A percentile compares a stretch with the other conserved stretches of the same genome.
Conservation (phyloP, 2,888 invertebrate species). For the Azorinus chamasolen region DNA sequence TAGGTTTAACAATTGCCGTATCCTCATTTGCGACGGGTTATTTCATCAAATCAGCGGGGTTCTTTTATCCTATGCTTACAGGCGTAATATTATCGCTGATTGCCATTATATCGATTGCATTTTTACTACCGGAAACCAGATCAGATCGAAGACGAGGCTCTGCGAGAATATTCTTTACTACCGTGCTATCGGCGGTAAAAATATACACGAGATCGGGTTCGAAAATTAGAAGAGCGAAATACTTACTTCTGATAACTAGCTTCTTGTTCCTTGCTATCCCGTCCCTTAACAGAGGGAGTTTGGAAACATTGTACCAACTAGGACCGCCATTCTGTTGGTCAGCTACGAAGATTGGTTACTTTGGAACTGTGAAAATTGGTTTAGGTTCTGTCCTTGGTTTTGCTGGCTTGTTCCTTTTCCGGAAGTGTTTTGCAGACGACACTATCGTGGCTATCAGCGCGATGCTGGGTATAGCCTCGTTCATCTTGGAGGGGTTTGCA, state of each 20-base stretch:
- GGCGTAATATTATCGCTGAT: slow-evolving; percentile 4
- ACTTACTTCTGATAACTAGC: slow-evolving; percentile 42
- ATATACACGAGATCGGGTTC: no score
- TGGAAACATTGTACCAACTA: slow-evolving; percentile 68
- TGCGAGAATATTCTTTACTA: no score
- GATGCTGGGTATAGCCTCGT: slow-evolving; percentile 25
- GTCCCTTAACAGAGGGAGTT: slow-evolving; percentile 19
- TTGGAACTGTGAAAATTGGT: slow-evolving; percentile 34
- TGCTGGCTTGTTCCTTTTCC: slow-evolving; percentile 47
- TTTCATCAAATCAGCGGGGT: slow-evolving; percentile 35
- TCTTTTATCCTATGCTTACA: slow-evolving; percentile 37
- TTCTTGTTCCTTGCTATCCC: slow-evolving; percentile 53
- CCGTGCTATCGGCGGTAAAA: no score
- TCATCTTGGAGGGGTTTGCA: slow-evolving; percentile 64
- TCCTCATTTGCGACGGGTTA: slow-evolving; percentile 42
- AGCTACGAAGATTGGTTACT: slow-evolving; percentile 65
- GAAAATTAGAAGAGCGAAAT: slow-evolving; percentile 6
- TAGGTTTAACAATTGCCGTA: slow-evolving; percentile 33
- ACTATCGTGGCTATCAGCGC: slow-evolving; percentile 52
- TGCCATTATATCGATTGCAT: slow-evolving; percentile 14
- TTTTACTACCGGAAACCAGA: slow-evolving; percentile 47
- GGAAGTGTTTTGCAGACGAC: slow-evolving; percentile 59
- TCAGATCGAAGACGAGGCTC: no score
- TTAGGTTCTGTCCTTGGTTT: slow-evolving; percentile 52
- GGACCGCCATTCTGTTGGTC: slow-evolving; percentile 71